Percentiles rank a stretch among this genome's conserved stretches.
phyloP scores from a whole-genome alignment of 2,797 vertebrate genomes.

The Parauchenoglanis ngamensis region DNA sequence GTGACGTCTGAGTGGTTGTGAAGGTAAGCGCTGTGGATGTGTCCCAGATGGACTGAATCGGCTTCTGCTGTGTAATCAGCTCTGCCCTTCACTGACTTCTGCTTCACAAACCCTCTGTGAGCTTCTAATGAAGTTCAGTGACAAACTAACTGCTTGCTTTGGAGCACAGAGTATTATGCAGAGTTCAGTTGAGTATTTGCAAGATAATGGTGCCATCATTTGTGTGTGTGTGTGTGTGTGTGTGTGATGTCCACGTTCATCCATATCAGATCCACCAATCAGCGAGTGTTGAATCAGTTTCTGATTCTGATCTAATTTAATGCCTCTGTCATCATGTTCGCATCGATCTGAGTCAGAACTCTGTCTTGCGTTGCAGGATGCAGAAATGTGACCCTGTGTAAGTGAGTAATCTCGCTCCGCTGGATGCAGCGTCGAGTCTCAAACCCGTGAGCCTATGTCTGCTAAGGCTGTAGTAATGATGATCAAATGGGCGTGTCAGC shows the following conservation, averaged over 20 bases:
- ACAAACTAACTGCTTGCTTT: slow-evolving; percentile 3
- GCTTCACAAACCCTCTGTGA: slow-evolving; percentile 8
- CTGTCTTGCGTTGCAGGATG: not conserved
- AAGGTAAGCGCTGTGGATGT: not conserved
- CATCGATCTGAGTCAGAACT: slow-evolving; percentile 17
- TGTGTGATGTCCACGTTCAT: not conserved
- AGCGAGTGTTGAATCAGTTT: not conserved
- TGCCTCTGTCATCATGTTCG: slow-evolving; percentile 10
- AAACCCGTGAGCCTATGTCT: not conserved
- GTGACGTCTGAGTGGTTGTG: not conserved
- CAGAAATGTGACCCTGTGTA: not conserved
- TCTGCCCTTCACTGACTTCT: not conserved
- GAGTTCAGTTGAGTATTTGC: not conserved
- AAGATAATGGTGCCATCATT: not conserved
- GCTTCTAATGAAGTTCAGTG: slow-evolving; percentile 6
- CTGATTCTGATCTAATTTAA: slow-evolving; percentile 7
- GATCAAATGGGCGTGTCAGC: not conserved
- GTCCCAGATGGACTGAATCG: slow-evolving; percentile 20
- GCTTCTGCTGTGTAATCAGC: slow-evolving; percentile 5
- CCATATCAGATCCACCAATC: not conserved
- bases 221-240: slow-evolving; percentile 9
- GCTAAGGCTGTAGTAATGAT: not conserved
- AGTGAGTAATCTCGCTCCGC: not conserved
- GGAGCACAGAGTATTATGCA: not conserved
- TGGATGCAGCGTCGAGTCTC: too few relatives aligned